phyloP scores from a whole-genome alignment of 2,888 invertebrate species.

The Caenorhabditis doughertyi region DNA sequence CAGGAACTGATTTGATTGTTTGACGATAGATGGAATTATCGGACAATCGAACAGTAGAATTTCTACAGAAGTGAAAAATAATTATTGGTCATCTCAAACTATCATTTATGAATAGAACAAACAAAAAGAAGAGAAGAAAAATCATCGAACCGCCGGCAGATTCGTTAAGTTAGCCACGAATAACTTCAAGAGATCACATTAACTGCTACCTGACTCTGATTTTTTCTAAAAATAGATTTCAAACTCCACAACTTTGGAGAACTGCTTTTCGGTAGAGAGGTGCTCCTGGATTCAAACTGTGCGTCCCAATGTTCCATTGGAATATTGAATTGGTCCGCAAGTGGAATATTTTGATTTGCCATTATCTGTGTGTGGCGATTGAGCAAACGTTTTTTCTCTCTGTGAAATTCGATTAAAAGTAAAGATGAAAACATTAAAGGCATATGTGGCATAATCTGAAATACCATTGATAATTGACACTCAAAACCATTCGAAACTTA shows the following conservation, averaged over 20 bases:
- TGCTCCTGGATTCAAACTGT: conserved; percentile 3
- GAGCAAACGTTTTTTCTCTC: background rate
- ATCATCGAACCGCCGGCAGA: too few species aligned
- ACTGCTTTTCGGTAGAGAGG: too few species aligned
- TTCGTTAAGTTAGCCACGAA: too few species aligned
- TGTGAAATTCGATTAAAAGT: conserved; percentile 17
- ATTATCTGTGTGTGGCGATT: conserved; percentile 12
- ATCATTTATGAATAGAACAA: too few species aligned
- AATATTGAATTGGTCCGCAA: conserved; percentile 36
- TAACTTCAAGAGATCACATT: too few species aligned
- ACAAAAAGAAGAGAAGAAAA: too few species aligned
- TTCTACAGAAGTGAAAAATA: too few species aligned
- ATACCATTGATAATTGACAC: background rate
- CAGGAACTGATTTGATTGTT: too few species aligned
- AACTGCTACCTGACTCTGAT: conserved; percentile 20
- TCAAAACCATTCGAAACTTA: conserved; percentile 22
- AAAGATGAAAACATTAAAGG: conserved; percentile 52
- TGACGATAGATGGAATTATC: too few species aligned
- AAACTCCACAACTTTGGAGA: too few species aligned
- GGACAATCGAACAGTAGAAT: too few species aligned
- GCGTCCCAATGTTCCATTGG: conserved; percentile 43
- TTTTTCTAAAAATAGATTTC: conserved; percentile 8
- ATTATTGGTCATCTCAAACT: too few species aligned
- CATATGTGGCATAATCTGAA: conserved; percentile 60
- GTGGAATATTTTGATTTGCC: conserved; percentile 32